A percentile compares a stretch with the other conserved stretches of the same genome.
Evolutionary conservation across 2,113 vertebrate genomes (phyloP).

Genomic region (Campylorhamphus procurvoides): DNA sequence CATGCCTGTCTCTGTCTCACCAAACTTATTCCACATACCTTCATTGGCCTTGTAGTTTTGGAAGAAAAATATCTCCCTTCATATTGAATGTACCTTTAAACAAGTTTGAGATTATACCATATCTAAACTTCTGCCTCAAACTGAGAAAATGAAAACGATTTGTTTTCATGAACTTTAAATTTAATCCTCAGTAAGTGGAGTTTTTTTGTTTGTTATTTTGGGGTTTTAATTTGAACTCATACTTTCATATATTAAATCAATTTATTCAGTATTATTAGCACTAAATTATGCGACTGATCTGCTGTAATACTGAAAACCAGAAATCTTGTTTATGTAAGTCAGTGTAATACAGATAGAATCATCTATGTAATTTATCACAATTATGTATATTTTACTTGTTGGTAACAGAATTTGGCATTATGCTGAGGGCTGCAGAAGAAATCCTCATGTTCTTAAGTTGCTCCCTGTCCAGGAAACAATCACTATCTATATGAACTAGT

Average conservation of each 20-base stretch:
- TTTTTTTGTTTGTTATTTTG: not conserved
- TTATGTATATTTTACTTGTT: not conserved
- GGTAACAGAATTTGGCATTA: not conserved
- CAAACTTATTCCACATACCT: not conserved
- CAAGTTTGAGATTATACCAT: not conserved
- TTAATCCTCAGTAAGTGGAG: not conserved
- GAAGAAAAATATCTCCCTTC: not conserved
- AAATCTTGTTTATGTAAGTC: not conserved
- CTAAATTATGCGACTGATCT: not conserved
- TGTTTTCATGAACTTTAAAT: not conserved
- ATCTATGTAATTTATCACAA: not conserved
- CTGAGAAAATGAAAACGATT: not conserved
- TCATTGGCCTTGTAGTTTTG: accelerated
- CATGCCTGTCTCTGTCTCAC: accelerated
- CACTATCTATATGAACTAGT: not conserved
- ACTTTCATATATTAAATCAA: not conserved
- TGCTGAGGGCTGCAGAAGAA: not conserved
- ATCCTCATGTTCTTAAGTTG: not conserved
- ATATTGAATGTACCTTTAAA: not conserved
- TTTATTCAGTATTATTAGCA: not conserved
- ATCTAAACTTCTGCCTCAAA: not conserved
- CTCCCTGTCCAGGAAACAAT: not conserved
- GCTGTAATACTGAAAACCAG: not conserved
- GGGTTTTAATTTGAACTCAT: not conserved
- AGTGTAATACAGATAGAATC: not conserved